Conservation (phyloP, 2,888 invertebrate genomes). For the Drosophila siamana region DNA sequence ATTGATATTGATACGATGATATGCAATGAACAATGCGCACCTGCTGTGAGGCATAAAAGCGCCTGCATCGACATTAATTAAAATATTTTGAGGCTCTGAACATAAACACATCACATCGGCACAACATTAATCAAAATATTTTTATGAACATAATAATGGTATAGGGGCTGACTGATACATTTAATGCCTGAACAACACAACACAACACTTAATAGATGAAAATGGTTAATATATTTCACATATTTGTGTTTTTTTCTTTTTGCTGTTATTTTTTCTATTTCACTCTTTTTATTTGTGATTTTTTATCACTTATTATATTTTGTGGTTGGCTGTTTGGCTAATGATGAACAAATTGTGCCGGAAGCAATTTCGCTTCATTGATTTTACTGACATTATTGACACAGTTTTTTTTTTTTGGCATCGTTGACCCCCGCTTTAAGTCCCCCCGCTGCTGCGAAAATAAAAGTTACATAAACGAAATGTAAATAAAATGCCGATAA, state of each 20-base stretch:
- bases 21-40: slow-evolving; percentile 32
- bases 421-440: slow-evolving; percentile 4
- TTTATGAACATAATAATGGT: slow-evolving; percentile 10
- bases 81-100: slow-evolving; percentile 26
- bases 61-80: slow-evolving; percentile 38
- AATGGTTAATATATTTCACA: slow-evolving; percentile 22
- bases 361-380: slow-evolving; percentile 68
- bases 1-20: slow-evolving; percentile 19
- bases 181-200: slow-evolving; percentile 11
- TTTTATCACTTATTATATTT: slow-evolving; percentile 9
- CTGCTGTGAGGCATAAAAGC: slow-evolving; percentile 36
- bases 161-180: slow-evolving; percentile 28
- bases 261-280: background rate
- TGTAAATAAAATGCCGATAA: slow-evolving; percentile 50
- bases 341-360: slow-evolving; percentile 75
- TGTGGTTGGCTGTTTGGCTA: slow-evolving; percentile 66
- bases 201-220: background rate
- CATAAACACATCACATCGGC: slow-evolving; percentile 25
- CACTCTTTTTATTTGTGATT: slow-evolving; percentile 5
- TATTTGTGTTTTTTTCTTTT: slow-evolving; percentile 18
- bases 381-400: slow-evolving; percentile 68
- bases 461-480: slow-evolving; percentile 54
- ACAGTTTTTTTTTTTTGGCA: slow-evolving; percentile 62
- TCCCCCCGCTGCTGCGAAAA: slow-evolving; percentile 9
- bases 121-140: slow-evolving; percentile 45